These are phyloP conservation scores for Stictocephala bisonia DNA, from an alignment of 2,888 invertebrate genomes.

Conservation along the genomic window DNA sequence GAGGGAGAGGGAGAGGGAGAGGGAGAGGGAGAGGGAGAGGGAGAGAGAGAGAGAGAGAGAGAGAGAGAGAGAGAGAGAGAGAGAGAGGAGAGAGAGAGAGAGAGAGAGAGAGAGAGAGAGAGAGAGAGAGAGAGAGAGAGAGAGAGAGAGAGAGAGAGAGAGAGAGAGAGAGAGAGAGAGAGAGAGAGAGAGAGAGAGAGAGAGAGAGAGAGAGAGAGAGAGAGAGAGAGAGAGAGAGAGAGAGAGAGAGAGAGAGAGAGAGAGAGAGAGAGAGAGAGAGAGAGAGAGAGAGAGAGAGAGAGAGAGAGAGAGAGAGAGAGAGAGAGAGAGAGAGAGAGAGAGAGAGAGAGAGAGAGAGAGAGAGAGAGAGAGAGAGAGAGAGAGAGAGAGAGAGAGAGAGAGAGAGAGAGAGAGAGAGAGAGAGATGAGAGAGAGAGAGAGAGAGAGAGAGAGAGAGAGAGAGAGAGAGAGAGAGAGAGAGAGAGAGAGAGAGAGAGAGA, in stretches of 20 bases:
- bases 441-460: not conserved
- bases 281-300: slow-evolving; percentile 1
- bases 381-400: not conserved
- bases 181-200: not conserved
- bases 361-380: slow-evolving; percentile 8
- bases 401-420: too few relatives aligned
- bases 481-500: too few relatives aligned
- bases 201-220: not conserved
- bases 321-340: not conserved
- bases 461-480: not conserved
- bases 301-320: slow-evolving; percentile 8
- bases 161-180: slow-evolving; percentile 8
- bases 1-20: not conserved
- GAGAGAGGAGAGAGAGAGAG: not conserved
- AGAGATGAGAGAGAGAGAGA: too few relatives aligned
- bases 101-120: not conserved
- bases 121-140: not conserved
- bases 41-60: not conserved
- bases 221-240: not conserved
- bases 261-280: not conserved
- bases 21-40: not conserved
- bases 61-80: not conserved
- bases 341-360: not conserved
- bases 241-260: not conserved
- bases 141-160: slow-evolving; percentile 1